Evolutionary conservation across 2,113 vertebrate genomes (phyloP).

Genomic region (Propithecus coquereli): DNA sequence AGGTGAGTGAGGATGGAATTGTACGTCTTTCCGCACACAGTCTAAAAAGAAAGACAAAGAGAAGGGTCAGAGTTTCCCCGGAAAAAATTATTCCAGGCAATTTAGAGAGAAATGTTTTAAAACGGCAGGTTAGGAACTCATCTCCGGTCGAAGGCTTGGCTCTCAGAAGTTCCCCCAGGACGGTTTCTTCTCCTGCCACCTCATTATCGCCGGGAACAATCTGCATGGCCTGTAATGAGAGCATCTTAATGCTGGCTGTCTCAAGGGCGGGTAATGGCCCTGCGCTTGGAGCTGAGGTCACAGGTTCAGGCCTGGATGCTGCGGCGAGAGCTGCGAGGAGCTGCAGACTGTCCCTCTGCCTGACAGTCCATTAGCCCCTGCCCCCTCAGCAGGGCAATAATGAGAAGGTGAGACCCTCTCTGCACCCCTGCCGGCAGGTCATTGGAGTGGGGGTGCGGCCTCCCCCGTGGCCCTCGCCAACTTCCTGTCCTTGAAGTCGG

Average conservation of each 20-base stretch:
- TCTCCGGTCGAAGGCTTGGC: not conserved
- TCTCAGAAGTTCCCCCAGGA: conserved; percentile 45
- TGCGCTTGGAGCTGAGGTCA: not conserved
- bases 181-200: conserved; percentile 46
- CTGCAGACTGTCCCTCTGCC: conserved; percentile 24
- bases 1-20: not conserved
- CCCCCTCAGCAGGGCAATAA: conserved; percentile 7
- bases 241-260: conserved; percentile 14
- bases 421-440: not conserved
- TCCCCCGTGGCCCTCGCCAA: not conserved
- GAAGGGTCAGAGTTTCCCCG: conserved; percentile 35
- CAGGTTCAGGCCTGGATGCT: conserved; percentile 40
- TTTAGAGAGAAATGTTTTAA: conserved; percentile 60
- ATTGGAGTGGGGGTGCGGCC: rapidly evolving
- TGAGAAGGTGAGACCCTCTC: conserved; percentile 16
- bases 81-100: conserved; percentile 56
- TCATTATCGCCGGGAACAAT: conserved; percentile 67
- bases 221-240: conserved; percentile 73
- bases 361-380: conserved; percentile 56
- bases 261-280: conserved; percentile 44
- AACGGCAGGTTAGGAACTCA: conserved; percentile 50
- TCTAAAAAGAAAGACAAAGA: conserved; percentile 42
- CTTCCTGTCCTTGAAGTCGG: not conserved
- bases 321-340: not conserved
- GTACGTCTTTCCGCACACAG: not conserved